These are phyloP conservation scores for Hippocampus barbouri DNA, from an alignment of 2,113 vertebrate genomes.

Conservation along the genomic window DNA sequence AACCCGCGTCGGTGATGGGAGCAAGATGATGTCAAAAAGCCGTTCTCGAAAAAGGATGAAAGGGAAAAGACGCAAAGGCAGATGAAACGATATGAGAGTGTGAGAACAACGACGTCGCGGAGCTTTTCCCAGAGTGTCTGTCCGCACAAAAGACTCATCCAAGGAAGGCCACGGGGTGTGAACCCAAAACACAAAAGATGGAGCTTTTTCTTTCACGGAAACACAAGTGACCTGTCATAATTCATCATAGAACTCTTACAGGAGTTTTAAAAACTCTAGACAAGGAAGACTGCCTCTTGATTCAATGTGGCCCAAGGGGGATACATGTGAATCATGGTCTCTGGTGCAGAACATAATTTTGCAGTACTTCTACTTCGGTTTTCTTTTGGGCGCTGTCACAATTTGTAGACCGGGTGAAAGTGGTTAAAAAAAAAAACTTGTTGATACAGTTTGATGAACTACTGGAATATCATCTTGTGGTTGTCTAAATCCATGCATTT, in stretches of 20 bases:
- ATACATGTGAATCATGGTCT: not conserved
- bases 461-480: not conserved
- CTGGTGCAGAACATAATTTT: not conserved
- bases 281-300: not conserved
- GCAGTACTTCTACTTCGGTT: not conserved
- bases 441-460: not conserved
- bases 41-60: slow-evolving; percentile 52
- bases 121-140: slow-evolving; percentile 38
- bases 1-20: slow-evolving; percentile 66
- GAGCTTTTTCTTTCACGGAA: slow-evolving; percentile 6
- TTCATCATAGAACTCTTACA: not conserved
- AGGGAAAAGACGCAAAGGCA: slow-evolving; percentile 48
- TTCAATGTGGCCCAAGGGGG: not conserved
- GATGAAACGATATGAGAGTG: slow-evolving; percentile 57
- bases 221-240: not conserved
- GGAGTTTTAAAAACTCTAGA: not conserved
- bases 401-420: not conserved
- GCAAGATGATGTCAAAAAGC: slow-evolving; percentile 66
- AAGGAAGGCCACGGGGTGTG: slow-evolving; percentile 40
- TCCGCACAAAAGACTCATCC: slow-evolving; percentile 37
- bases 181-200: slow-evolving; percentile 32
- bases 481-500: not conserved
- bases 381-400: not conserved
- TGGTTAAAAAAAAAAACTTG: too few relatives aligned
- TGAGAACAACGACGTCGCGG: slow-evolving; percentile 51